Percentiles rank a stretch among this genome's conserved stretches.
Conservation (phyloP, 1,140 invertebrate genomes). For the Eupristina koningsbergeri region DNA sequence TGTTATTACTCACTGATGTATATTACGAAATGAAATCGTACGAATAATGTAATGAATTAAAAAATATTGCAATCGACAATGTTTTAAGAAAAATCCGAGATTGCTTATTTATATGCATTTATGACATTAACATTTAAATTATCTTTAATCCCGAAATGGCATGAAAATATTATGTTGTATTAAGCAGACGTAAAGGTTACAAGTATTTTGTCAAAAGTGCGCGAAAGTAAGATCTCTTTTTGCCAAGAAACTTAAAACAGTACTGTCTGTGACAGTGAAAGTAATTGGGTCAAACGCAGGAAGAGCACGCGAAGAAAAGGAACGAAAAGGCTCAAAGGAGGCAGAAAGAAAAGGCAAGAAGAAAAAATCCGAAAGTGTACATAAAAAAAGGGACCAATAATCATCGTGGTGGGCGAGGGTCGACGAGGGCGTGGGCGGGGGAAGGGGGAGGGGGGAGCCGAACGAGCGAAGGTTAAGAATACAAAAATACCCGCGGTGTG, state of each 20-base stretch:
- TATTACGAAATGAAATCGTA: no score
- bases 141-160: no score
- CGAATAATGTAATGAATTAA: no score
- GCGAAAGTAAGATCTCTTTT: no score
- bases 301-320: neutral
- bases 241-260: no score
- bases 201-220: neutral
- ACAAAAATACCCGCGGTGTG: constrained; percentile 47
- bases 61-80: no score
- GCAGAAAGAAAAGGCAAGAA: constrained; percentile 23
- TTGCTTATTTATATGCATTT: no score
- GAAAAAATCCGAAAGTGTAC: neutral
- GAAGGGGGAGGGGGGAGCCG: neutral
- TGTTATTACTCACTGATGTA: no score
- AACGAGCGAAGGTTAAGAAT: constrained; percentile 56
- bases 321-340: neutral
- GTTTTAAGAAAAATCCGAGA: no score
- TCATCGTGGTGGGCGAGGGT: neutral
- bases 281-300: constrained; percentile 15
- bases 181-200: neutral
- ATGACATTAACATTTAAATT: no score
- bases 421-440: neutral
- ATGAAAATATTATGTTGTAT: no score
- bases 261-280: neutral
- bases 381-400: neutral